phyloP scores from a whole-genome alignment of 1,140 invertebrate genomes.

The Agraylea sexmaculata region DNA sequence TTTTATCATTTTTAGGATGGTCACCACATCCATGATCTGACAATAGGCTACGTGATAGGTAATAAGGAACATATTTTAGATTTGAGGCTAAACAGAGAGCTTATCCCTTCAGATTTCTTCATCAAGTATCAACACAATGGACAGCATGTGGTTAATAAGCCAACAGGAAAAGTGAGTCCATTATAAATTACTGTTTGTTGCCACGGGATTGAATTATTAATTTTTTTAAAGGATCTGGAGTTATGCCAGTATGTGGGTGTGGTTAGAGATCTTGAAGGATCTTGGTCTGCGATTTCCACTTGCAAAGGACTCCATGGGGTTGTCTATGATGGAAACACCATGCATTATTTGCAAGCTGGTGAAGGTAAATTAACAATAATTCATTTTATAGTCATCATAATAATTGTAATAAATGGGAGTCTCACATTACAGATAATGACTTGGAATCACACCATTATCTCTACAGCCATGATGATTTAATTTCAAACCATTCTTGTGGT shows the following conservation, averaged over 20 bases:
- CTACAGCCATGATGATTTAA: conserved; percentile 58
- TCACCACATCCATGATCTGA: conserved; percentile 55
- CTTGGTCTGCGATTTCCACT: conserved; percentile 78
- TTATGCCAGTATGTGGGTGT: conserved; percentile 77
- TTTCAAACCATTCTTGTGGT: conserved; percentile 56
- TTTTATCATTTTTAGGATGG: conserved; percentile 56
- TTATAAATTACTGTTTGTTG: conserved; percentile 6
- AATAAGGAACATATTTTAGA: conserved; percentile 57
- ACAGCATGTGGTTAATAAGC: conserved; percentile 46
- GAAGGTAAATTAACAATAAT: conserved; percentile 23
- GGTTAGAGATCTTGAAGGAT: conserved; percentile 53
- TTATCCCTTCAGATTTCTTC: conserved; percentile 62
- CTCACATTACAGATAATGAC: conserved; percentile 30
- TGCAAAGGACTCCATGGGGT: conserved; percentile 70
- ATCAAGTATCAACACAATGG: conserved; percentile 60
- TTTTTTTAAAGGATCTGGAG: conserved; percentile 50
- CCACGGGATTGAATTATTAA: conserved; percentile 8
- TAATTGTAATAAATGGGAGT: too few relatives aligned
- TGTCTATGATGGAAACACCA: conserved; percentile 63
- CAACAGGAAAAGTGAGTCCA: conserved; percentile 47
- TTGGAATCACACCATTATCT: conserved; percentile 46
- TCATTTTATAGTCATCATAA: conserved; percentile 3
- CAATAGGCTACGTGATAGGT: conserved; percentile 52
- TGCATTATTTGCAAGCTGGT: conserved; percentile 60
- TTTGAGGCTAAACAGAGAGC: conserved; percentile 62